Percentiles rank a stretch among this genome's conserved stretches.
Conservation (phyloP, 2,113 vertebrate genomes). For the Girardinichthys multiradiatus region DNA sequence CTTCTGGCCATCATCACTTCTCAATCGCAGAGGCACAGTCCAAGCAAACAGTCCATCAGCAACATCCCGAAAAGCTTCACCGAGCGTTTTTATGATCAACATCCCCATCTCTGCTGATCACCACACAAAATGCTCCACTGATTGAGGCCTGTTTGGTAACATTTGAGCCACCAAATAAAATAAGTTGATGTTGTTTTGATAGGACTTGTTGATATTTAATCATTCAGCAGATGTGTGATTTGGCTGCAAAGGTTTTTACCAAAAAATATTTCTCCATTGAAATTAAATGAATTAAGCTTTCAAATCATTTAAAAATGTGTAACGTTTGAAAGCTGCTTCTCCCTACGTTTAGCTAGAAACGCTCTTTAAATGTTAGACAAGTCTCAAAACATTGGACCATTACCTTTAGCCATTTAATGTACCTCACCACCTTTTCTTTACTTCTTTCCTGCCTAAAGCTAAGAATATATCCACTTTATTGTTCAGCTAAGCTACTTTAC, state of each 20-base stretch:
- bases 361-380: neutral
- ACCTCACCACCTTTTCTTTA: no score
- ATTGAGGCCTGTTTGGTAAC: constrained; percentile 40
- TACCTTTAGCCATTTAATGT: no score
- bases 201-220: neutral
- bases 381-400: neutral
- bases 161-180: constrained; percentile 28
- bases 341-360: neutral
- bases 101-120: constrained; percentile 53
- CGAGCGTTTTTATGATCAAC: constrained; percentile 59
- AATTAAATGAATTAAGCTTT: neutral
- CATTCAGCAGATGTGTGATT: neutral
- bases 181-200: neutral
- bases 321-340: neutral
- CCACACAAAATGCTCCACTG: constrained; percentile 53
- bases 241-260: no score
- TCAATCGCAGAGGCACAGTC: constrained; percentile 63
- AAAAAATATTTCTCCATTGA: neutral
- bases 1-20: constrained; percentile 68
- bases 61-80: constrained; percentile 42
- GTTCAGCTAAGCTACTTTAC: neutral
- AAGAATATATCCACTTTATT: neutral
- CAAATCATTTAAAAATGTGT: neutral
- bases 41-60: constrained; percentile 78
- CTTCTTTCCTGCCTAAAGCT: neutral